Evolutionary conservation across 23 tunicate genomes (phyloP).

Genomic region (Trididemnum clinides): DNA sequence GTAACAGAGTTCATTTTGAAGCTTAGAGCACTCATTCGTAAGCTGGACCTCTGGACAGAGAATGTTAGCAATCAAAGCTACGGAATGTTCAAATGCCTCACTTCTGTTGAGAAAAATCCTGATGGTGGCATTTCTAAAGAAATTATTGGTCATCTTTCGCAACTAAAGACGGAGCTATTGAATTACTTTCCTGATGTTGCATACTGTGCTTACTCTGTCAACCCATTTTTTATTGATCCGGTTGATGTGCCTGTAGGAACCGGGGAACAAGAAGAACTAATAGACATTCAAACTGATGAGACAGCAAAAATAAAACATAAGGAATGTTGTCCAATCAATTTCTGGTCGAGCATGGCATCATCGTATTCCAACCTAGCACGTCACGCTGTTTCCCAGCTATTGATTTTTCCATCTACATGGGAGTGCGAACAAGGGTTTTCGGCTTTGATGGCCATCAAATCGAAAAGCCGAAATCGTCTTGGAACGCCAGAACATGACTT

Average conservation of each 20-base stretch:
- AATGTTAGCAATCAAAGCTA: constrained; percentile 50
- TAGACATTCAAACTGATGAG: constrained; percentile 64
- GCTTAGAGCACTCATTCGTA: constrained; percentile 41
- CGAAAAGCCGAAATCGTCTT: constrained; percentile 61
- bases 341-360: constrained; percentile 67
- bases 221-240: constrained; percentile 54
- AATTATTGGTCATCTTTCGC: constrained; percentile 47
- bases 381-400: constrained; percentile 59
- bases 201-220: constrained; percentile 50
- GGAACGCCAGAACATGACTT: constrained; percentile 59
- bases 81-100: constrained; percentile 67
- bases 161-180: constrained; percentile 56
- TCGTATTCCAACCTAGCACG: constrained; percentile 43
- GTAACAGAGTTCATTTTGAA: constrained; percentile 40
- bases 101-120: constrained; percentile 37
- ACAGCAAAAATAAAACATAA: constrained; percentile 60
- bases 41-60: constrained; percentile 71
- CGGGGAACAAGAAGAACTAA: constrained; percentile 63
- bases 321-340: constrained; percentile 66
- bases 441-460: constrained; percentile 55
- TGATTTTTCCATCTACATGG: constrained; percentile 67
- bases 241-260: constrained; percentile 55
- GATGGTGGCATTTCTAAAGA: constrained; percentile 51
- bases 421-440: constrained; percentile 65
- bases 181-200: constrained; percentile 53